Percentiles rank a stretch among this genome's conserved stretches.
Evolutionary conservation across 2,888 invertebrate genomes (phyloP).

Genomic region (Protonemura montana): DNA sequence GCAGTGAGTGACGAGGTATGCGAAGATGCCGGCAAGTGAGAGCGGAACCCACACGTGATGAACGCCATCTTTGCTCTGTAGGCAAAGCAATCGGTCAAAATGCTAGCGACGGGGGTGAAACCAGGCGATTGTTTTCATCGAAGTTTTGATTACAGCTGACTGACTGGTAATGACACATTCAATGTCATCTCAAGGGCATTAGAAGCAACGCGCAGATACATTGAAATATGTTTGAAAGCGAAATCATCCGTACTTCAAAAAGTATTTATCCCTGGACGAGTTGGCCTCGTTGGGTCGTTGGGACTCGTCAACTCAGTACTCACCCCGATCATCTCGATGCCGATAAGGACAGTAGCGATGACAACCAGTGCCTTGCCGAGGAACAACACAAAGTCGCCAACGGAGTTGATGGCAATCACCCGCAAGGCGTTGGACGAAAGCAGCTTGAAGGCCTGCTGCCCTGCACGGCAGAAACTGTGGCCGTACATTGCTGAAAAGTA

Average conservation of each 20-base stretch:
- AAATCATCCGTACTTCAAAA: too few relatives aligned
- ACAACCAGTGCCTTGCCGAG: constrained; percentile 73
- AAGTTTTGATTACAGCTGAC: too few relatives aligned
- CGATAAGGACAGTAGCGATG: constrained; percentile 67
- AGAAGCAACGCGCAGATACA: too few relatives aligned
- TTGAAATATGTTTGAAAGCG: too few relatives aligned
- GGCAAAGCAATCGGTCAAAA: too few relatives aligned
- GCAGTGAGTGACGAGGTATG: constrained; percentile 74
- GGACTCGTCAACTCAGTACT: constrained; percentile 40
- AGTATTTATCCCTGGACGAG: too few relatives aligned
- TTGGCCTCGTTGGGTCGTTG: too few relatives aligned
- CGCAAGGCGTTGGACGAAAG: constrained; percentile 70
- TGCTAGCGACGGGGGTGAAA: neutral
- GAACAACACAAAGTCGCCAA: constrained; percentile 77
- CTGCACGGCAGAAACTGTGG: constrained; percentile 69
- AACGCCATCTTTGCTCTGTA: constrained; percentile 57
- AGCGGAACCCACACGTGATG: constrained; percentile 71
- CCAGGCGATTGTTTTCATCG: too few relatives aligned
- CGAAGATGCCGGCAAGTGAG: constrained; percentile 68
- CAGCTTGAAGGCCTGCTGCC: constrained; percentile 68
- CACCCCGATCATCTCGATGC: constrained; percentile 68
- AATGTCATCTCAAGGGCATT: too few relatives aligned
- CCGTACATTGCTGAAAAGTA: constrained; percentile 72
- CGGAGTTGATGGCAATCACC: constrained; percentile 75
- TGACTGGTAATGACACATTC: too few relatives aligned